Evolutionary conservation across 2,113 vertebrate genomes (phyloP), one percentile per base, ranked within the genome.

Genomic region (Phyllostomus hastatus): DNA sequence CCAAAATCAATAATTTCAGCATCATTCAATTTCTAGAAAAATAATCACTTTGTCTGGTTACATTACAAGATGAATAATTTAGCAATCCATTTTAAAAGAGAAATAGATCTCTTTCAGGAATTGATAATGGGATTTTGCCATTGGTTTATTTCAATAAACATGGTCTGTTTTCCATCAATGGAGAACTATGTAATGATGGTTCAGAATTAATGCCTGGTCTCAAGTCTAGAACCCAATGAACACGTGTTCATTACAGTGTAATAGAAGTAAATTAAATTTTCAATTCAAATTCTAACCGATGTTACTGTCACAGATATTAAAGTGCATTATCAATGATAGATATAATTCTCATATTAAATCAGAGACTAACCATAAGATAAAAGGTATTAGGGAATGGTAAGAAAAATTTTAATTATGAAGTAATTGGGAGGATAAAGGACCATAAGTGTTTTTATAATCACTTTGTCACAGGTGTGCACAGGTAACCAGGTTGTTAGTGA

Each of bases 201-300:
- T 88, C 66, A 73, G 41, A 94, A 94, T 91, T 91, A 94, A 95
- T 88, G 72, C 66, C 46, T 86, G 46, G 19, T 95, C 70, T 86
- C 76, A 94, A 90, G 82, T 94, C 89, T 93, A 83, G 86, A 97
- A 86, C 73, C 69, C 83, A 94, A 91, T 69, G 31, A 59, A 78
- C 86, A 96, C 72, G 94, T 97, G 81, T 88, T 94, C 38, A 94
- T 84, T 88, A 91, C 48, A 89, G 31, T 59, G 79, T 72, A 95
- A 92, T 70, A 88, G 38, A 91, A 93, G 72, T 89, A 20, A 92
- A 85, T 91, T 87, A 52, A 64, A 61, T 28, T 94, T 96, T 96
- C n/a, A 90, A 24, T 82, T 95, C n/a, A 97, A 91, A 89, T 91
- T 93, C 70, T 91, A 95, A 72, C 84, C 96, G 81, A 95, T 96